Evolutionary conservation across 2,113 vertebrate genomes (phyloP).

Genomic region (Eupsittula cactorum): DNA sequence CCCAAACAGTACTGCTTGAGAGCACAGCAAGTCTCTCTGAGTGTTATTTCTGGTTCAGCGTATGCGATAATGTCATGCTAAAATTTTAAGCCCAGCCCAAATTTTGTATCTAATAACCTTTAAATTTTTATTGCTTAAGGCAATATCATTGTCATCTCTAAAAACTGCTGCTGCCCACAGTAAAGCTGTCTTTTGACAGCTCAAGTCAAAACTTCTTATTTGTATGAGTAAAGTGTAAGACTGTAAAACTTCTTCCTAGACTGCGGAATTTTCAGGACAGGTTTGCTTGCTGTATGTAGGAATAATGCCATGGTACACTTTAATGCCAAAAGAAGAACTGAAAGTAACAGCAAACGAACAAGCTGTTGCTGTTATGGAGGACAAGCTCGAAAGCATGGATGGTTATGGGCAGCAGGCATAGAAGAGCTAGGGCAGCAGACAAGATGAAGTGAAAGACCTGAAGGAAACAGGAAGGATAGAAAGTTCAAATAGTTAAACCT

Average conservation of each 20-base stretch:
- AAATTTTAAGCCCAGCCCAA: not conserved
- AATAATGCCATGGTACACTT: accelerated
- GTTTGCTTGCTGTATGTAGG: not conserved
- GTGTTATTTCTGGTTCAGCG: not conserved
- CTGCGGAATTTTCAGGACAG: not conserved
- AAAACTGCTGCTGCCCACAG: not conserved
- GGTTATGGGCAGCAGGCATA: accelerated
- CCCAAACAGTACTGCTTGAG: not conserved
- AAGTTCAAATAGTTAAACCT: not conserved
- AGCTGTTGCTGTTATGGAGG: not conserved
- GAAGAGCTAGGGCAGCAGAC: not conserved
- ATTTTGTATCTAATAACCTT: not conserved
- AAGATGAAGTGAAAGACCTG: not conserved
- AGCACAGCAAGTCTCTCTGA: not conserved
- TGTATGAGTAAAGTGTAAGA: not conserved
- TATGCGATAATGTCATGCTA: not conserved
- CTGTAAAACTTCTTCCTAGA: not conserved
- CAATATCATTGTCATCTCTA: not conserved
- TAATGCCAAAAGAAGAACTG: not conserved
- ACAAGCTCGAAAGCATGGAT: not conserved
- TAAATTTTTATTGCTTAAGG: not conserved
- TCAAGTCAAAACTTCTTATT: not conserved
- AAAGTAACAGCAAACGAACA: not conserved
- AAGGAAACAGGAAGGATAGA: not conserved
- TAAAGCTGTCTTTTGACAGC: not conserved